Base-by-base conservation (phyloP, 2,113 vertebrate genomes). In the Strix uralensis region DNA sequence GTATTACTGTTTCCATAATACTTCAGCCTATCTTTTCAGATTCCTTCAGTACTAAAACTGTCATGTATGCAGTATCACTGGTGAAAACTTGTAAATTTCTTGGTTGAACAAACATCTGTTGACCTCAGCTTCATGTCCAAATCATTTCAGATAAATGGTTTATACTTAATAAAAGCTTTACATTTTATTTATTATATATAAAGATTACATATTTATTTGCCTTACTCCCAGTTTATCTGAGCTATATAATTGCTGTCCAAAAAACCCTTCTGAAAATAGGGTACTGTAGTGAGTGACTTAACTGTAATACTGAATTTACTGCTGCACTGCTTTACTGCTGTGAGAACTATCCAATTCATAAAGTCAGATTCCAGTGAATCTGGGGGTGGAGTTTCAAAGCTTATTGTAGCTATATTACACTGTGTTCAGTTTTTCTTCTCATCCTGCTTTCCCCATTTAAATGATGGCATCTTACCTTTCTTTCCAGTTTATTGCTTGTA, bases 401-500 rank as follows among this genome's bases (percentile, higher is more conserved):
- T 81, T 46, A 21, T 9, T 80, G 42, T 55, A 59, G 8, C 9
- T 82, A 5, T 58, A 15, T 38, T 80, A 17, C 20, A 21, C 25
- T 69, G 22, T 58, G 23, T 73, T 88, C 5, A 16, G 17, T 71
- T 72, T 90, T 71, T 67, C n/a, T 49, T 88, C 38, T 90, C 84
- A 69, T 84, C 72, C 49, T 94, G 36, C 69, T 78, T 96, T 84
- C 16, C 14, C 11, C 66, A 1, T 80, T 88, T 46, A 72, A 92
- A 80, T 91, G 7, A 57, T 84, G 81, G 8, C 16, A 30, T 89
- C 67, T 96, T 92, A 75, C 38, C 42, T 87, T 71, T 92, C 82
- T 88, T 98, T 88, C 34, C 94, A 99, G 99, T 97, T 98, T 90
- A 96, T 99, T 73, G 98, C 98, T 62, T 99, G 99, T 91, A 51